phyloP scores from a whole-genome alignment of 2,797 vertebrate genomes.

The Tauraco hartlaubi region DNA sequence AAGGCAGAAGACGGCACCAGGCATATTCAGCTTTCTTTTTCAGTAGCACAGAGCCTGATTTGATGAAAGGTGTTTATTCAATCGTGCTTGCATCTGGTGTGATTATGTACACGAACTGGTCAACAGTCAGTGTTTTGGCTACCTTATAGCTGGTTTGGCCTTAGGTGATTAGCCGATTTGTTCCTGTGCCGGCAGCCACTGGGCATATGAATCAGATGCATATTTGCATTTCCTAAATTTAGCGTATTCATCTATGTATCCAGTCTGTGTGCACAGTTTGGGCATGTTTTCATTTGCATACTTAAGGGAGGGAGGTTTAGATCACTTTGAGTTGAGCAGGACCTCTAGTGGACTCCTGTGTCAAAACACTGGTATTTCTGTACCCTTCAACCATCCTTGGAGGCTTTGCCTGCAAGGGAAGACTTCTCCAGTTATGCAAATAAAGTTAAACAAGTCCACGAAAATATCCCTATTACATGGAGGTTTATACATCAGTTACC shows the following conservation, averaged over 20 bases:
- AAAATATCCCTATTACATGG: not conserved
- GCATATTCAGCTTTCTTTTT: not conserved
- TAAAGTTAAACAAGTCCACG: rapidly evolving
- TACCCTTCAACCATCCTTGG: not conserved
- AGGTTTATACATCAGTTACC: not conserved
- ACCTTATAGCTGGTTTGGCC: not conserved
- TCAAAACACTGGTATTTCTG: not conserved
- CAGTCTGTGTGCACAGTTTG: not conserved
- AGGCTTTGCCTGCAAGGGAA: not conserved
- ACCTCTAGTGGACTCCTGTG: constrained; percentile 37
- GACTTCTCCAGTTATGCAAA: not conserved
- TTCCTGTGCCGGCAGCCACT: not conserved
- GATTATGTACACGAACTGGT: not conserved
- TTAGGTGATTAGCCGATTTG: not conserved
- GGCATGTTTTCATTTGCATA: not conserved
- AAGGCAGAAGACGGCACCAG: not conserved
- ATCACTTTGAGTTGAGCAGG: constrained; percentile 14
- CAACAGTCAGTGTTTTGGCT: not conserved
- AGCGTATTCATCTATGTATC: not conserved
- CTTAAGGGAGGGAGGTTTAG: not conserved
- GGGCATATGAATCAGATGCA: constrained; percentile 7
- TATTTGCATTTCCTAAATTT: constrained; percentile 58
- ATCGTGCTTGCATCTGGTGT: not conserved
- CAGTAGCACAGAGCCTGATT: not conserved
- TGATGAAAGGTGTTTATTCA: not conserved